Conservation (phyloP, 2,797 vertebrate genomes). For the Huso huso region DNA sequence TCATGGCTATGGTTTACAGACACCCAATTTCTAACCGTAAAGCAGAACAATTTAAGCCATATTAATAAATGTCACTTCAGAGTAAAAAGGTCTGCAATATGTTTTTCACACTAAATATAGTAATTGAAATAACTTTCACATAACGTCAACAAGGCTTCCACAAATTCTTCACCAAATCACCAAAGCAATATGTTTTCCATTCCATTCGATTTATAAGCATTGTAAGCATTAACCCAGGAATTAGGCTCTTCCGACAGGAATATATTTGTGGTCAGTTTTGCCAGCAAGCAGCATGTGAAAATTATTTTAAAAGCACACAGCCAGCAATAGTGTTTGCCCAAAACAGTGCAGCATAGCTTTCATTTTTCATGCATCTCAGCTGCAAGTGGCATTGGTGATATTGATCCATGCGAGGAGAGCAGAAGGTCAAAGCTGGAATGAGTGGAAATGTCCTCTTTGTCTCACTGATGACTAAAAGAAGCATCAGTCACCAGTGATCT, state of each 20-base stretch:
- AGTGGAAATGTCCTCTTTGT: conserved; percentile 60
- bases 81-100: background rate
- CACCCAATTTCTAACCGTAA: background rate
- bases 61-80: background rate
- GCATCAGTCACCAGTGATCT: conserved; percentile 54
- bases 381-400: conserved; percentile 48
- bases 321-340: conserved; percentile 13
- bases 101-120: background rate
- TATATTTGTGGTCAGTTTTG: background rate
- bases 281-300: conserved; percentile 4
- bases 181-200: background rate
- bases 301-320: background rate
- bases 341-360: conserved; percentile 33
- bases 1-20: background rate
- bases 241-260: background rate
- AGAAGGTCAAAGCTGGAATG: conserved; percentile 59
- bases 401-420: conserved; percentile 57
- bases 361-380: conserved; percentile 54
- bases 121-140: background rate
- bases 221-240: background rate
- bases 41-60: background rate
- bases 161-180: background rate
- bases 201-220: background rate
- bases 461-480: conserved; percentile 54
- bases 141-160: background rate